phyloP scores from a whole-genome alignment of 1,140 invertebrate genomes.

The Homarus americanus region DNA sequence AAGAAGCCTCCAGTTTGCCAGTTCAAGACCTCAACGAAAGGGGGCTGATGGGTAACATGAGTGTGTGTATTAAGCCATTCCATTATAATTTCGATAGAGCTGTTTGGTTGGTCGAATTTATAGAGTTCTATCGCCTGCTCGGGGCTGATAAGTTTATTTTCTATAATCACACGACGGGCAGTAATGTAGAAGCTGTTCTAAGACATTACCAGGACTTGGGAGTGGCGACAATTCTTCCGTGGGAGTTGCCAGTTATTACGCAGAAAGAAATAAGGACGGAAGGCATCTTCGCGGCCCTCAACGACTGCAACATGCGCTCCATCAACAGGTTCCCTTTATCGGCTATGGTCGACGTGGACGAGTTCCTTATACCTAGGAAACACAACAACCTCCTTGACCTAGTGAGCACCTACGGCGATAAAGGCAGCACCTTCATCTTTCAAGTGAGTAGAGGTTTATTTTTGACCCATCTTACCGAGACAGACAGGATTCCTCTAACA shows the following conservation, averaged over 20 bases:
- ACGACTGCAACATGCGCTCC: constrained; percentile 94
- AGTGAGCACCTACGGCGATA: constrained; percentile 42
- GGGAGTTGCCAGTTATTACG: constrained; percentile 92
- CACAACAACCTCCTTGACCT: constrained; percentile 83
- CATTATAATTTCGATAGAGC: constrained; percentile 92
- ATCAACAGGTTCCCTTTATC: constrained; percentile 90
- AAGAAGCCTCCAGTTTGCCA: neutral
- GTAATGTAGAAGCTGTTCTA: constrained; percentile 84
- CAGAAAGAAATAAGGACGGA: constrained; percentile 95
- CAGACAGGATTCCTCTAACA: too few relatives aligned
- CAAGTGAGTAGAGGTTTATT: constrained; percentile 66
- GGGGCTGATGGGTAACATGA: constrained; percentile 81
- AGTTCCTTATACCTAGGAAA: constrained; percentile 90
- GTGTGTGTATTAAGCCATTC: constrained; percentile 95
- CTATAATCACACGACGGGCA: constrained; percentile 93
- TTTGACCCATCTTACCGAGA: too few relatives aligned
- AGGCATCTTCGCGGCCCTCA: constrained; percentile 92
- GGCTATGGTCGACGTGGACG: constrained; percentile 92
- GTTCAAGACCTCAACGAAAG: constrained; percentile 34
- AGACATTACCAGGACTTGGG: constrained; percentile 85
- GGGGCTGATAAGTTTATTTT: constrained; percentile 93
- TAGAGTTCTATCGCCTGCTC: constrained; percentile 92
- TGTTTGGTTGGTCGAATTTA: constrained; percentile 91
- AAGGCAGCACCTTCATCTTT: constrained; percentile 66
- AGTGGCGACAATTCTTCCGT: constrained; percentile 89